Percentiles rank a stretch among this genome's conserved stretches.
These are phyloP conservation scores for Phragmatobia fuliginosa DNA, from an alignment of 2,888 invertebrate species.

Conservation along the genomic window DNA sequence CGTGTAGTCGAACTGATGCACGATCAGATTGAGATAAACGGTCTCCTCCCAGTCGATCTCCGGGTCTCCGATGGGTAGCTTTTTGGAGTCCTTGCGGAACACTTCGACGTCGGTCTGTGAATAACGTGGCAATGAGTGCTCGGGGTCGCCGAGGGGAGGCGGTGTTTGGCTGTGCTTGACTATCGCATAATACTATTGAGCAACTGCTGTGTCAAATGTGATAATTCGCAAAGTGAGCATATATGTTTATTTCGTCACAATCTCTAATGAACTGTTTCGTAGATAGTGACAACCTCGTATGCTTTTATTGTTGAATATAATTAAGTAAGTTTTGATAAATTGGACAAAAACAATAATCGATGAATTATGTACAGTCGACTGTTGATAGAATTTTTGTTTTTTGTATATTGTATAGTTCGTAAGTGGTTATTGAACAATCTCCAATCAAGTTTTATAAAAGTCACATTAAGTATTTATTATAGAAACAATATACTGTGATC, in stretches of 20 bases:
- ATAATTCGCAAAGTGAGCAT: conserved; percentile 59
- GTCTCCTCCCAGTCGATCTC: conserved; percentile 99
- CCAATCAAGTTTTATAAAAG: conserved; percentile 66
- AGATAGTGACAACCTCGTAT: conserved; percentile 61
- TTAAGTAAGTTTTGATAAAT: conserved; percentile 63
- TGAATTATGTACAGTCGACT: conserved; percentile 65
- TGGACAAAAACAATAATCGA: conserved; percentile 71
- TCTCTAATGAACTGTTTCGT: conserved; percentile 58
- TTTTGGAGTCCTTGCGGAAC: conserved; percentile 98
- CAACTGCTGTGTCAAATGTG: conserved; percentile 48
- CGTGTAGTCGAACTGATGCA: conserved; percentile 99
- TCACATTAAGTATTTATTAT: conserved; percentile 77
- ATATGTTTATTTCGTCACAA: conserved; percentile 41
- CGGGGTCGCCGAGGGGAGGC: conserved; percentile 25
- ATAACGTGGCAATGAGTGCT: conserved; percentile 53
- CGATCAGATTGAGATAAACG: conserved; percentile 98
- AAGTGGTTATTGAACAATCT: conserved; percentile 77
- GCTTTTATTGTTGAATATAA: conserved; percentile 77
- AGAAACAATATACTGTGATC: conserved; percentile 78
- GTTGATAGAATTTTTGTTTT: conserved; percentile 73
- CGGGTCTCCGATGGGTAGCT: conserved; percentile 97
- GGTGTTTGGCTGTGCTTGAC: conserved; percentile 48
- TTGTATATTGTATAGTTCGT: conserved; percentile 81
- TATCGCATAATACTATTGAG: conserved; percentile 35
- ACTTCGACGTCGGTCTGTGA: conserved; percentile 97